A percentile compares a stretch with the other conserved stretches of the same genome.
Evolutionary conservation across 2,113 vertebrate genomes (phyloP).

Genomic region (Dicaeum eximium): DNA sequence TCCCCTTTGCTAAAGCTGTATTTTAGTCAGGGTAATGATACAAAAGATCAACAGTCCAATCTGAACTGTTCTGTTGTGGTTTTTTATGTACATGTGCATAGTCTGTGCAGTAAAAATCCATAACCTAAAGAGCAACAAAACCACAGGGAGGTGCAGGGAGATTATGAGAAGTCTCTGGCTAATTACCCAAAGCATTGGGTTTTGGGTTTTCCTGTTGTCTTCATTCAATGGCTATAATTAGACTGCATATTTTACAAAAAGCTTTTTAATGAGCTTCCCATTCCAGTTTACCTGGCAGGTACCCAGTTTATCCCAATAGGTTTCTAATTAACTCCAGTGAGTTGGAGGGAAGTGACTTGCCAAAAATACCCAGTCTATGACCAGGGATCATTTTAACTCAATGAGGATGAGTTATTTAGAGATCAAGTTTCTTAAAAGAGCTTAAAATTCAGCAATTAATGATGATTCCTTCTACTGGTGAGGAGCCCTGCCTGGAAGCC

Average conservation of each 20-base stretch:
- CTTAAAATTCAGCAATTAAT: not conserved
- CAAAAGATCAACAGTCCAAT: not conserved
- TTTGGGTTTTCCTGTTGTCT: not conserved
- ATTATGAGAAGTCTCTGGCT: not conserved
- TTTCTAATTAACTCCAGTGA: not conserved
- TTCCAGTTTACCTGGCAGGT: not conserved
- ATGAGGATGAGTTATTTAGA: not conserved
- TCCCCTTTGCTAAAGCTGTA: not conserved
- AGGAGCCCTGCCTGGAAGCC: not conserved
- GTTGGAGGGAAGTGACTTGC: not conserved
- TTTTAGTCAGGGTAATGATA: not conserved
- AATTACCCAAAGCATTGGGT: not conserved
- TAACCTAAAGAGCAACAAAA: not conserved
- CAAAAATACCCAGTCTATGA: not conserved
- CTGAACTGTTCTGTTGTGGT: fast-evolving
- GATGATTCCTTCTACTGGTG: not conserved
- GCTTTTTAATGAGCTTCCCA: not conserved
- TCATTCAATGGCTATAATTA: not conserved
- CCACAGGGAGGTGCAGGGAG: not conserved
- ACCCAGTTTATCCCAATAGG: not conserved
- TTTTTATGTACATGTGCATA: not conserved
- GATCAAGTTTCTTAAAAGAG: not conserved
- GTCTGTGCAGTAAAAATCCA: not conserved
- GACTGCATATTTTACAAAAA: not conserved
- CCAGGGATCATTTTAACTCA: not conserved